Base-by-base conservation (phyloP, 2,888 invertebrate species). In the Cepaea hortensis region DNA sequence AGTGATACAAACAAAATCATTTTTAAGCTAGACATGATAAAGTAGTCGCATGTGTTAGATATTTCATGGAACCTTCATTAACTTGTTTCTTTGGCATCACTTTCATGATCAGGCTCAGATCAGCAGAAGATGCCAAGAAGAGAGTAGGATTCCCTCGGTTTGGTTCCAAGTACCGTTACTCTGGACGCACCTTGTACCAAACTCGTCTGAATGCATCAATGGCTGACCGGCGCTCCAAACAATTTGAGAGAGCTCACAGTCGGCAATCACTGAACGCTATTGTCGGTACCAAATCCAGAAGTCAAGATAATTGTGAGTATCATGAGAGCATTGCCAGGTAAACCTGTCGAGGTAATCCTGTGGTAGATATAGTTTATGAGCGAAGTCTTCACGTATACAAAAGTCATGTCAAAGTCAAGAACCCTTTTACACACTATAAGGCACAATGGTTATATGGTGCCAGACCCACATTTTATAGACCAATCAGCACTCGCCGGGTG, bases 151-250 rank as follows among this genome's bases (percentile, higher is more conserved):
- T 95, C 87, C 93, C 94, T 77, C 90, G 93, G 70, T 94, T 94
- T 88, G 95, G 95, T 62, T 98, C 98, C 18, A 97, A 97, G 92
- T 99, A 98, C 96, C 97, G 99, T 84, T 99, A 98, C 95, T 97
- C 97, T 81, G 99, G 99, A 2, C 96, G 99, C 94, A 99, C 99
- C 90, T 98, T 98, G 95, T 98, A 98, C 95, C 98, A 99, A 96
- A 97, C 98, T 3, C 93, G 95, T 94, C 97, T 97, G 94, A 97
- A 97, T 82, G 94, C 95, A 50, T 93, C 94, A 35, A 96, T 97
- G 72, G 97, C 98, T 90, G 97, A 97, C 92, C 95, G 97, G 93
- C 96, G 97, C 92, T 97, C 98, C 90, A 96, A 98, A 85, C 96
- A 96, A 94, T 98, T 98, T 95, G 96, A 97, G 93, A 96, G 93